Evolutionary conservation across 2,113 vertebrate species (phyloP).

Genomic region (Chinchilla lanigera): DNA sequence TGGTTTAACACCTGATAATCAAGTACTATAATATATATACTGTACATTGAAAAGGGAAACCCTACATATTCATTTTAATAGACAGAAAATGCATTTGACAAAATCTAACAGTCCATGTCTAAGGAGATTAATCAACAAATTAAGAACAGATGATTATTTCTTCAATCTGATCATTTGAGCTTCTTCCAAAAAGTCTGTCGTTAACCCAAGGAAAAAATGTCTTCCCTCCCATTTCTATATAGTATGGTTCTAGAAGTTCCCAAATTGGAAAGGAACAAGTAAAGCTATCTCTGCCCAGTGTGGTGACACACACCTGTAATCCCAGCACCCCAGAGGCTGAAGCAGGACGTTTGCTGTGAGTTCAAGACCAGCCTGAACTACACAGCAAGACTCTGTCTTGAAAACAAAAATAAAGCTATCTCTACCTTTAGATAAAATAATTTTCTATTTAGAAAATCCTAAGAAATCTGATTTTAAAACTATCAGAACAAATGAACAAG

Average conservation of each 20-base stretch:
- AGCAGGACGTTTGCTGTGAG: neutral
- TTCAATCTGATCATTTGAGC: neutral
- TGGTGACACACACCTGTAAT: neutral
- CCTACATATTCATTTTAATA: neutral
- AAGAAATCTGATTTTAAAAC: neutral
- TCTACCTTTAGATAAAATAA: neutral
- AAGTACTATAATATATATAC: neutral
- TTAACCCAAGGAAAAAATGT: neutral
- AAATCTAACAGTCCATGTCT: neutral
- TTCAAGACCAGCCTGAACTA: neutral
- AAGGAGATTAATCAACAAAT: neutral
- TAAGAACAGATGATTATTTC: neutral
- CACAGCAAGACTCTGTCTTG: neutral
- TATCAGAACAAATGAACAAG: neutral
- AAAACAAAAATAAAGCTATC: neutral
- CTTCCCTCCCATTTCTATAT: neutral
- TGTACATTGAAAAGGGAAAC: too few species aligned
- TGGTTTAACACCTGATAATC: neutral
- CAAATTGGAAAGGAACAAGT: neutral
- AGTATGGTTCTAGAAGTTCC: neutral
- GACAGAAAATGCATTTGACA: neutral
- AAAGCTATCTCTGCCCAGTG: neutral
- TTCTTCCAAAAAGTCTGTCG: neutral
- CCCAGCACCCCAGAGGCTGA: neutral
- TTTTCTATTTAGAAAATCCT: neutral